Percentiles rank a stretch among this genome's conserved stretches.
phyloP scores from a whole-genome alignment of 2,888 invertebrate genomes.

The Ischnus inquisitorius region DNA sequence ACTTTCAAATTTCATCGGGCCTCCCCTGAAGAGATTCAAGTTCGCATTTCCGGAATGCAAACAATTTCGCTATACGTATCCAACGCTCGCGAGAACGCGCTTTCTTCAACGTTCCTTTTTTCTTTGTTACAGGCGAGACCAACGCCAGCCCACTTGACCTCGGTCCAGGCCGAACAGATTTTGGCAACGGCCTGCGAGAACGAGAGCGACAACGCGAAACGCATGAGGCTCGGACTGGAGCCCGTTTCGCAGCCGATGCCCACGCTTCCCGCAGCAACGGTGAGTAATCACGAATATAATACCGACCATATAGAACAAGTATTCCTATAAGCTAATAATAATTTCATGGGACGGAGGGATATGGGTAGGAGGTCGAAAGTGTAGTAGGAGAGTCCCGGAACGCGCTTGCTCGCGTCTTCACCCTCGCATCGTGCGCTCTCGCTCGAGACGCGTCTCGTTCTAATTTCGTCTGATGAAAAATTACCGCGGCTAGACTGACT shows the following conservation, averaged over 20 bases:
- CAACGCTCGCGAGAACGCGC: background rate
- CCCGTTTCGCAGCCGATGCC: slow-evolving; percentile 97
- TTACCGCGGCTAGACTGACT: slow-evolving; percentile 65
- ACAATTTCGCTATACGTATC: background rate
- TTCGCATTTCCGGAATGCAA: slow-evolving; percentile 52
- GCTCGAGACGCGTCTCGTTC: slow-evolving; percentile 65
- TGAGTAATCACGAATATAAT: slow-evolving; percentile 81
- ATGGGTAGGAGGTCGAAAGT: slow-evolving; percentile 12
- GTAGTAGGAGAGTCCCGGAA: background rate
- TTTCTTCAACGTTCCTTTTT: slow-evolving; percentile 45
- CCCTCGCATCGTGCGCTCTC: slow-evolving; percentile 64
- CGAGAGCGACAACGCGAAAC: slow-evolving; percentile 98
- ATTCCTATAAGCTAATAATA: slow-evolving; percentile 62
- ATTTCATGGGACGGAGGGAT: slow-evolving; percentile 40
- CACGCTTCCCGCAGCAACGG: slow-evolving; percentile 89
- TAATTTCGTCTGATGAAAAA: slow-evolving; percentile 72
- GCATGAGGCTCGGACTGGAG: slow-evolving; percentile 98
- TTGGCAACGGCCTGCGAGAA: slow-evolving; percentile 98
- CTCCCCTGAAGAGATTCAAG: background rate
- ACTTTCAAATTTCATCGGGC: background rate
- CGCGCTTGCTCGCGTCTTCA: slow-evolving; percentile 61
- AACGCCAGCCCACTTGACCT: slow-evolving; percentile 98
- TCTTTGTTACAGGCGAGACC: slow-evolving; percentile 91
- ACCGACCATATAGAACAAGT: slow-evolving; percentile 13
- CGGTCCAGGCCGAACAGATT: slow-evolving; percentile 98